phyloP scores from a whole-genome alignment of 2,797 vertebrate species.

The Typhlichthys eigenmanni region DNA sequence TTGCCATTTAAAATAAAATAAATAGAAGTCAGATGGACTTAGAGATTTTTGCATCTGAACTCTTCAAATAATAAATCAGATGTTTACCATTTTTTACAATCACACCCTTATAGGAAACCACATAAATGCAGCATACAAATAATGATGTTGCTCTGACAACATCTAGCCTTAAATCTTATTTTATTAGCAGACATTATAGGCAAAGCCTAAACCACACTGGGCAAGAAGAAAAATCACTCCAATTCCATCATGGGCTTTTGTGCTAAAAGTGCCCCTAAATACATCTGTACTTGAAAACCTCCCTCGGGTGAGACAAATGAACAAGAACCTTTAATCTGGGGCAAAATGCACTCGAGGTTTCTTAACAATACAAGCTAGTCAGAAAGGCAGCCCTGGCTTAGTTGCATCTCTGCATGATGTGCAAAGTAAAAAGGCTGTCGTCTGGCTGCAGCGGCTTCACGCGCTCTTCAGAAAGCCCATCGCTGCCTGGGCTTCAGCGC shows the following conservation, averaged over 20 bases:
- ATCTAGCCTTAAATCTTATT: background rate
- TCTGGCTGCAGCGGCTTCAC: conserved; percentile 56
- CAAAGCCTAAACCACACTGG: conserved; percentile 1
- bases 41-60: too few species aligned
- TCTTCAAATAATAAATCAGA: too few species aligned
- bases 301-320: conserved; percentile 42
- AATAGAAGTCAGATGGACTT: too few species aligned
- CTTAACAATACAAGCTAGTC: conserved; percentile 39
- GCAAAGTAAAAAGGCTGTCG: conserved; percentile 63
- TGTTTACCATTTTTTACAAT: too few species aligned
- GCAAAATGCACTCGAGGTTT: conserved; percentile 47
- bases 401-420: conserved; percentile 52
- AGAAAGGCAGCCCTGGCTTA: conserved; percentile 48
- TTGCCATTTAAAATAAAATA: too few species aligned
- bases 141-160: background rate
- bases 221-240: conserved; percentile 5
- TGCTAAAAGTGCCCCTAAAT: conserved; percentile 31
- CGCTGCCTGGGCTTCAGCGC: conserved; percentile 56
- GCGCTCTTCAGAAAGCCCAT: conserved; percentile 66
- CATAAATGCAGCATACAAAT: background rate
- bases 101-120: too few species aligned
- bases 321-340: conserved; percentile 37
- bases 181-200: background rate
- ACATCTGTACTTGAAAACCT: conserved; percentile 48
- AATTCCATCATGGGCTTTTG: conserved; percentile 29